phyloP scores from a whole-genome alignment of 1,140 invertebrate genomes.

The Palaemon carinicauda region DNA sequence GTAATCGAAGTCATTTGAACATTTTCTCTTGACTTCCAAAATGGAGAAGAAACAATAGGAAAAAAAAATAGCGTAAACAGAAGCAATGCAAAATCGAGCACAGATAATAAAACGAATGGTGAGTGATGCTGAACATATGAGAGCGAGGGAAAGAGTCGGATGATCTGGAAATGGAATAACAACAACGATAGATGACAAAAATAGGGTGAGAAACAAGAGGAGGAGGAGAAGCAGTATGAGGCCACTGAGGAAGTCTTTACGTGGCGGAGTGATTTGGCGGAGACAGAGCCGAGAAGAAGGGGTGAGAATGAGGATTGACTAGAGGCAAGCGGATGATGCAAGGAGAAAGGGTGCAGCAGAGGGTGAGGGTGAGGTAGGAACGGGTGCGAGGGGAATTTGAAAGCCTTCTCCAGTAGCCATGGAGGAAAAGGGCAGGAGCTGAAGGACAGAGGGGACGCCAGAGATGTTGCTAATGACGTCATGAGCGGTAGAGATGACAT shows the following conservation, averaged over 20 bases:
- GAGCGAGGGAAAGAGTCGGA: background rate
- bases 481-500: slow-evolving; percentile 57
- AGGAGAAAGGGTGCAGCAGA: slow-evolving; percentile 48
- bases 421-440: slow-evolving; percentile 57
- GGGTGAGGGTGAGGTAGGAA: slow-evolving; percentile 51
- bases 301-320: slow-evolving; percentile 50
- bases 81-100: background rate
- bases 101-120: background rate
- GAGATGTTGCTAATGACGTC: slow-evolving; percentile 57
- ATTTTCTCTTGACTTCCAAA: background rate
- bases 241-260: background rate
- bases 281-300: slow-evolving; percentile 37
- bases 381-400: slow-evolving; percentile 49
- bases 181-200: background rate
- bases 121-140: background rate
- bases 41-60: background rate
- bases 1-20: no score
- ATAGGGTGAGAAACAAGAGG: background rate
- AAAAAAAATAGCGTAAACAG: background rate
- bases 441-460: slow-evolving; percentile 55
- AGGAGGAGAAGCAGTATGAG: background rate
- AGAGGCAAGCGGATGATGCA: slow-evolving; percentile 51
- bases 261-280: slow-evolving; percentile 45
- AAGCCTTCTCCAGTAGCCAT: slow-evolving; percentile 46
- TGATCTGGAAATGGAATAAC: background rate